Percentiles rank a stretch among this genome's conserved stretches.
phyloP scores from a whole-genome alignment of 2,888 invertebrate species.

The Shargacucullia verbasci region DNA sequence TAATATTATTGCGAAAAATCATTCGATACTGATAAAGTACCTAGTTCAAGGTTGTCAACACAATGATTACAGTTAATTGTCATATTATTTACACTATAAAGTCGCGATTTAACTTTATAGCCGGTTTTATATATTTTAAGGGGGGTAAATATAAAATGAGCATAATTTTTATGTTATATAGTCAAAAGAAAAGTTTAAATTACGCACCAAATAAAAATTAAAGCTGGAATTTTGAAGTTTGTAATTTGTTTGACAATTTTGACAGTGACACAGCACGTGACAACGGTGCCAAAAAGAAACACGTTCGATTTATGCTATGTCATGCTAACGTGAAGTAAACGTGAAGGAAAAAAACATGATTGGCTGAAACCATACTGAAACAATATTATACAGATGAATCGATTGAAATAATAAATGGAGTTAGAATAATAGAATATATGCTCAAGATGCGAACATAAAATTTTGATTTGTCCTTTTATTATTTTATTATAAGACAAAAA shows the following conservation, averaged over 20 bases:
- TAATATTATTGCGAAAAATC: conserved; percentile 3
- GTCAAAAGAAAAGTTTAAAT: conserved; percentile 30
- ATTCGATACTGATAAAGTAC: conserved; percentile 15
- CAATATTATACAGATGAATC: too few species aligned
- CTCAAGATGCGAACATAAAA: too few species aligned
- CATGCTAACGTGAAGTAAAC: too few species aligned
- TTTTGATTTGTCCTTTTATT: too few species aligned
- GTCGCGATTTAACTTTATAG: conserved; percentile 10
- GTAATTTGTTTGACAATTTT: background rate
- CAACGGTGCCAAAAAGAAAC: too few species aligned
- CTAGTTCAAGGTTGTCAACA: conserved; percentile 44
- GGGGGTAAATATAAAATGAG: conserved; percentile 2
- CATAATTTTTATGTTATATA: conserved; percentile 20
- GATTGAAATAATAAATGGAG: too few species aligned
- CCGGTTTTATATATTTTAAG: background rate
- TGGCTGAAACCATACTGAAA: too few species aligned
- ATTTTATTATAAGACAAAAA: too few species aligned
- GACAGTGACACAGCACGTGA: background rate
- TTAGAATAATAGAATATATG: too few species aligned
- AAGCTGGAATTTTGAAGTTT: conserved; percentile 19
- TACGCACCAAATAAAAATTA: conserved; percentile 31
- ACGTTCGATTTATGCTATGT: too few species aligned
- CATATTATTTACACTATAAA: conserved; percentile 13
- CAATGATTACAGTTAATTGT: conserved; percentile 6
- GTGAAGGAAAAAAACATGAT: too few species aligned